Evolutionary conservation across 2,113 vertebrate species (phyloP).

Genomic region (Osmerus mordax): DNA sequence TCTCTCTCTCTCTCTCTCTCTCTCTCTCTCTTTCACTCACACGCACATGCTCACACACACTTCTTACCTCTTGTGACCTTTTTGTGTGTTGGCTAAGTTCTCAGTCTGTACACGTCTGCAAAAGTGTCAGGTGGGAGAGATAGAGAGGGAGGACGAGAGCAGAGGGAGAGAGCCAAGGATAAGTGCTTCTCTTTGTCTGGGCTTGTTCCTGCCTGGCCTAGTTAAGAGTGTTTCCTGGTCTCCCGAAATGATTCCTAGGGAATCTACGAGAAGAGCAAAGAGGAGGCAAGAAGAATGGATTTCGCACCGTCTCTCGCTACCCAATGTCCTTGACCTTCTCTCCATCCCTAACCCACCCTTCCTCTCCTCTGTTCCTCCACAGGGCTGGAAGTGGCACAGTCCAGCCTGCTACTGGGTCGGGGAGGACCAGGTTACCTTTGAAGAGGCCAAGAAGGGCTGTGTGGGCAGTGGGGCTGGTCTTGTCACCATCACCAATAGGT

Average conservation of each 20-base stretch:
- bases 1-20: not conserved
- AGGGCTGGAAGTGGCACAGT: slow-evolving; percentile 98
- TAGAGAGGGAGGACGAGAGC: not conserved
- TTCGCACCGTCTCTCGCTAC: too few species aligned
- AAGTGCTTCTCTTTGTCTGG: slow-evolving; percentile 24
- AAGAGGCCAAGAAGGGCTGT: slow-evolving; percentile 80
- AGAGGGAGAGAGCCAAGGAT: slow-evolving; percentile 1
- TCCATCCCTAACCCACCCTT: not conserved
- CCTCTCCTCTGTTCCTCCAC: slow-evolving; percentile 1
- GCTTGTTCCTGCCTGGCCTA: slow-evolving; percentile 12
- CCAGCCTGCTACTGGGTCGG: slow-evolving; percentile 92
- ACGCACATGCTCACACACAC: slow-evolving; percentile 1
- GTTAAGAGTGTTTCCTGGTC: not conserved
- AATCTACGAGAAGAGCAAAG: too few species aligned
- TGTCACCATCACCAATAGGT: slow-evolving; percentile 88
- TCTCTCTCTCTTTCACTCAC: not conserved
- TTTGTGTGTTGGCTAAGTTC: slow-evolving; percentile 30
- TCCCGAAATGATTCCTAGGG: too few species aligned
- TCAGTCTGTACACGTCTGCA: slow-evolving; percentile 42
- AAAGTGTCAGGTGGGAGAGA: slow-evolving; percentile 27
- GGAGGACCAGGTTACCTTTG: slow-evolving; percentile 80
- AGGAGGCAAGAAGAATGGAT: too few species aligned
- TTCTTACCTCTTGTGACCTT: slow-evolving; percentile 26
- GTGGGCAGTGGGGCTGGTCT: slow-evolving; percentile 74
- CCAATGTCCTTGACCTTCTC: not conserved